Base-by-base conservation (phyloP, 2,797 vertebrate species). In the Acanthurus tractus region DNA sequence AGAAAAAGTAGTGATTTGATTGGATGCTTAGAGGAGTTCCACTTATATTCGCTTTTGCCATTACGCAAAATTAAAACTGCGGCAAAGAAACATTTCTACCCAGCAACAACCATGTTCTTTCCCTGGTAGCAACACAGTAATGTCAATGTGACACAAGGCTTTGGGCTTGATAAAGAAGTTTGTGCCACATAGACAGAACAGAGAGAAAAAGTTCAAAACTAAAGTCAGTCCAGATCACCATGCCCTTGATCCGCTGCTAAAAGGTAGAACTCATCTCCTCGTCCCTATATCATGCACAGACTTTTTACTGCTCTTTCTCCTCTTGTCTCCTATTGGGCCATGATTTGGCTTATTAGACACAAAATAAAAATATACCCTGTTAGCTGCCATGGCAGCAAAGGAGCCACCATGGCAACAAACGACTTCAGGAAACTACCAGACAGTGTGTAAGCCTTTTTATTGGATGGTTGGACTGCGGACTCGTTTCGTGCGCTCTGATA, bases 311-410 rank as follows among this genome's bases (percentile, higher is more conserved):
- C 93, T 79, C 83, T 53, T 87, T 86, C 88, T 84, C 45, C 76
- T 67, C 87, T 88, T 70, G 44, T 52, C 76, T 92, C 89, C 90
- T 58, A 95, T 94, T 93, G 93, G 93, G 90, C 91, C 82, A 71
- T 86, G 92, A 93, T 92, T 94, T 93, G 93, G 89, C 91, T 93
- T 94, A 94, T 94, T 92, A 90, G 89, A 89, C 85, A 88, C 91
- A 95, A 96, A 96, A 95, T 95, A 95, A 95, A 96, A 95, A 92
- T 92, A 95, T 83, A 92, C 85, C 86, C 93, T 57, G 90, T 93
- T 91, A 87, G 90, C 86, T 90, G 88, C 88, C 81, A 90, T 87
- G 89, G 94, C 89, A 94, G 95, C 91, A 86, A 86, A 89, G 83
- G 90, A 92, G 93, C 91, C 85, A 42, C 94, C 94, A 96, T 95